These are phyloP conservation scores for Blomia tropicalis DNA, from an alignment of 2,888 invertebrate species.

Conservation along the genomic window DNA sequence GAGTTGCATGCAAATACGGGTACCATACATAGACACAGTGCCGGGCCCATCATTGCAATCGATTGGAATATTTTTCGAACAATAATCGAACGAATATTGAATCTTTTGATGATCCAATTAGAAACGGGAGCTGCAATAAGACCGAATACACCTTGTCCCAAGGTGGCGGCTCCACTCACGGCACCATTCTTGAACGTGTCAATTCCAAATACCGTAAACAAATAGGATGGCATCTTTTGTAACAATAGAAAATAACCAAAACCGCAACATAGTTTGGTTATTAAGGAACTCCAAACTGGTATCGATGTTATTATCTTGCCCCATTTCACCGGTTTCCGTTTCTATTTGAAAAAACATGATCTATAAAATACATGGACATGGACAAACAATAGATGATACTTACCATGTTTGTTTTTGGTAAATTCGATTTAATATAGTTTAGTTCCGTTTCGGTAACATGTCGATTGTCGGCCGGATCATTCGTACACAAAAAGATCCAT, in stretches of 20 bases:
- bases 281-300: not conserved
- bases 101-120: not conserved
- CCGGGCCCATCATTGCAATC: constrained; percentile 16
- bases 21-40: constrained; percentile 13
- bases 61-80: constrained; percentile 16
- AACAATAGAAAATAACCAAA: constrained; percentile 12
- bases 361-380: not conserved
- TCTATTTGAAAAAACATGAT: not conserved
- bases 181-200: constrained; percentile 1
- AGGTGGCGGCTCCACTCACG: not conserved
- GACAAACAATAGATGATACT: not conserved
- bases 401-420: not conserved
- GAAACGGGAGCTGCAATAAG: constrained; percentile 3
- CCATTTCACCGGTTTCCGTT: not conserved
- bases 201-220: constrained; percentile 5
- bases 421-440: not conserved
- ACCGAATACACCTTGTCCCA: constrained; percentile 2
- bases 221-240: constrained; percentile 11
- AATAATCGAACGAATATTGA: not conserved
- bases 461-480: not conserved
- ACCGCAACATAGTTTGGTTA: not conserved
- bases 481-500: not conserved
- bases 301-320: not conserved
- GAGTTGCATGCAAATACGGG: constrained; percentile 8
- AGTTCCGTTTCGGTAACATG: not conserved